Conservation (phyloP, 2,888 invertebrate genomes). For the Xestia rhomboidea region DNA sequence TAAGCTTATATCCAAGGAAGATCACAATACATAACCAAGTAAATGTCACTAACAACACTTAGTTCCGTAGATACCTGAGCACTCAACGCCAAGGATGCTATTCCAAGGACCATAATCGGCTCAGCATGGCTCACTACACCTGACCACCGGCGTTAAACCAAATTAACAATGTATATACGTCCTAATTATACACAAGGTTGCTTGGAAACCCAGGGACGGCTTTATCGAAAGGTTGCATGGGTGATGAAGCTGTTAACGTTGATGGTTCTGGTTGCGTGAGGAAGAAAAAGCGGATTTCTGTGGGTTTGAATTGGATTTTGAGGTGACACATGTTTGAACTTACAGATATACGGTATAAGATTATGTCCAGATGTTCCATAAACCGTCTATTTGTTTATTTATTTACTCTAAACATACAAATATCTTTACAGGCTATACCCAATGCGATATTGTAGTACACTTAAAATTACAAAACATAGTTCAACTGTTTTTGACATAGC, state of each 20-base stretch:
- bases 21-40: constrained; percentile 9
- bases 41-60: constrained; percentile 24
- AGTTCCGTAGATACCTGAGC: constrained; percentile 43
- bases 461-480: no score
- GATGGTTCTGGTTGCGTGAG: background rate
- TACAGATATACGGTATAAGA: background rate
- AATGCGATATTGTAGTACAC: no score
- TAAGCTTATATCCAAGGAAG: background rate
- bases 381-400: background rate
- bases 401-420: no score
- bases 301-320: background rate
- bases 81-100: constrained; percentile 49
- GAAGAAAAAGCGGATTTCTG: background rate
- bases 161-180: constrained; percentile 74
- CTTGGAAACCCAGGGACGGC: constrained; percentile 18
- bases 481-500: no score
- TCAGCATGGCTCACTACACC: constrained; percentile 75
- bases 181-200: constrained; percentile 59
- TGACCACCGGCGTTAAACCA: constrained; percentile 74
- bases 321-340: background rate
- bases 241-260: constrained; percentile 31
- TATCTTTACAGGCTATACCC: no score
- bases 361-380: background rate
- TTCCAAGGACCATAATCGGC: constrained; percentile 57
- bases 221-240: constrained; percentile 28